Percentiles rank a stretch among this genome's conserved stretches.
phyloP scores from a whole-genome alignment of 2,888 invertebrate species.

The Tineola bisselliella region DNA sequence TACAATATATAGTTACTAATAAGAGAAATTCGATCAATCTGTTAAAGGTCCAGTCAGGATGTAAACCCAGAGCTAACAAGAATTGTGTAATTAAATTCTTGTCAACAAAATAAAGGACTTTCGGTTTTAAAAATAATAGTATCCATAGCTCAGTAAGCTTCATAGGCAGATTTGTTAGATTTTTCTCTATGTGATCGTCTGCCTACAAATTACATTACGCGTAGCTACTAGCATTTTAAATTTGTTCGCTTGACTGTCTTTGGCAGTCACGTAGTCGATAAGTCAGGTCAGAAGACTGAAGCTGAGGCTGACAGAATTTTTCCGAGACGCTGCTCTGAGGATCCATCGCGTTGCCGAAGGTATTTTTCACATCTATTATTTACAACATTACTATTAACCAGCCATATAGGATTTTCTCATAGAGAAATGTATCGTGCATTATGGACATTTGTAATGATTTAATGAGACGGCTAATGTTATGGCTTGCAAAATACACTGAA shows the following conservation, averaged over 20 bases:
- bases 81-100: conserved; percentile 23
- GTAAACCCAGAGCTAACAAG: conserved; percentile 65
- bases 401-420: not conserved
- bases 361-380: conserved; percentile 62
- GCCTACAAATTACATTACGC: not conserved
- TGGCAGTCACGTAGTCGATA: conserved; percentile 67
- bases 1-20: conserved; percentile 48
- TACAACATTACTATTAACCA: conserved; percentile 35
- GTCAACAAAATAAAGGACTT: not conserved
- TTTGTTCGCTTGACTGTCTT: conserved; percentile 66
- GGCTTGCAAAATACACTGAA: not conserved
- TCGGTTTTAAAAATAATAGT: not conserved
- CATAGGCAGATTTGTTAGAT: not conserved
- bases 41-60: conserved; percentile 69
- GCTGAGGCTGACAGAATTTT: conserved; percentile 36
- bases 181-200: not conserved
- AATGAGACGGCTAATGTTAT: not conserved
- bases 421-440: not conserved
- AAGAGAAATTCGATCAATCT: conserved; percentile 64
- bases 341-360: conserved; percentile 58
- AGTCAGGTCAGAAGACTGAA: conserved; percentile 69
- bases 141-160: not conserved
- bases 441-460: not conserved
- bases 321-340: conserved; percentile 60
- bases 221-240: conserved; percentile 44